Base-by-base conservation (phyloP, 2,888 invertebrate genomes). In the Troides oblongomaculatus region DNA sequence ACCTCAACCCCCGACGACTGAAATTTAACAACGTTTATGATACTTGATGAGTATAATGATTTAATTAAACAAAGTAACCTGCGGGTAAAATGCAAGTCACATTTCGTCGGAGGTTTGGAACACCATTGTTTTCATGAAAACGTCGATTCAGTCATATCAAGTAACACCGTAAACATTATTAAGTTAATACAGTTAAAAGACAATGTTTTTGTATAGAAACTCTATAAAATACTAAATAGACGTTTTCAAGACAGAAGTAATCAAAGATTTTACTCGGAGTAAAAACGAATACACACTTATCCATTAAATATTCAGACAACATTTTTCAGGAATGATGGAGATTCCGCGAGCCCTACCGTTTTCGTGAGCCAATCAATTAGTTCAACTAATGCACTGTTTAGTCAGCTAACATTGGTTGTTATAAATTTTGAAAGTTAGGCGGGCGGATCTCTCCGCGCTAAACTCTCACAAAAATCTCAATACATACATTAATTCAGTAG, bases 361-460 rank as follows among this genome's bases (percentile, higher is more conserved):
- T 56, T 43, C 25, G 46, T 58, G 23, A 6, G 70, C 67, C 70
- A 71, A 71, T 71, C 18, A 36, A 12, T 71, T 46, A 57, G n/a
- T 58, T 57, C 17, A 30, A 7, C 14, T 50, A 53, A n/a, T 39
- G 7, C 5, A 23, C 57, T 58, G 10, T 58, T 21, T 58, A 23
- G n/a, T 14, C 23, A 23, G 57, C 57, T 58, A 25, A 23, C 57
- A 36, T 53, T 56, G 18, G 14, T 56, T 18, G 43, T 56, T 30
- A 25, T 36, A 36, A 70, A 70, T 67, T 70, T 70, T 67, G 64
- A 17, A 21, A 57, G 70, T 14, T 61, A 59, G 70, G 70, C 70
- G 60, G 58, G 70, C 70, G 70, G 70, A 68, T 62, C 70, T 71
- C 69, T 64, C 70, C 25, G 60, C 61, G 57, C 67, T 64, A 61